Conservation (phyloP, 2,888 invertebrate species). For the Tholera decimalis region DNA sequence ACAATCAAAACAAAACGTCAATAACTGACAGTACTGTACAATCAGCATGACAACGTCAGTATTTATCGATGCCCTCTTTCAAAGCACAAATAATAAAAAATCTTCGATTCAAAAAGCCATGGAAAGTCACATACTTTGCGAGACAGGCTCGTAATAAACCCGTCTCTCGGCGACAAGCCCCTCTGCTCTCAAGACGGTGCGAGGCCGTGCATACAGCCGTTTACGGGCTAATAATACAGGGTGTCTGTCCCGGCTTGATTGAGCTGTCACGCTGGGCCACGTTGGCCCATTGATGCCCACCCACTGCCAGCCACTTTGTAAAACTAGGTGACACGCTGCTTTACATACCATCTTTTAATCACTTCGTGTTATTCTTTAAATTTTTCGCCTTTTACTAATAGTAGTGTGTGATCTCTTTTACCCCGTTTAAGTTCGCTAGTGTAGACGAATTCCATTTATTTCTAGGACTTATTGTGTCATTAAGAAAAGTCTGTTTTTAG, state of each 20-base stretch:
- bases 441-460: neutral
- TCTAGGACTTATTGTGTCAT: neutral
- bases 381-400: too few relatives aligned
- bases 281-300: constrained; percentile 18
- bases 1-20: neutral
- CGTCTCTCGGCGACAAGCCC: constrained; percentile 22
- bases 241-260: constrained; percentile 49
- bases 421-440: neutral
- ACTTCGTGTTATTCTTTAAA: too few relatives aligned
- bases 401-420: too few relatives aligned
- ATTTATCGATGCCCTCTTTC: neutral
- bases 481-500: neutral
- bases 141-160: constrained; percentile 29
- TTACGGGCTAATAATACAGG: constrained; percentile 44
- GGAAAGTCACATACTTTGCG: neutral
- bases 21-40: neutral
- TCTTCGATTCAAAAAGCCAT: neutral
- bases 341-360: constrained; percentile 1
- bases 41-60: neutral
- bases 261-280: constrained; percentile 49
- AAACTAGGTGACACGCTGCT: neutral
- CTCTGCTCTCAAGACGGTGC: constrained; percentile 21
- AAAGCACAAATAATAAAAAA: constrained; percentile 9
- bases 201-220: constrained; percentile 20
- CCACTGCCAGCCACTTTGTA: constrained; percentile 19